These are phyloP conservation scores for Benthosema pterotum DNA, from an alignment of 2,797 vertebrate genomes.

Conservation along the genomic window DNA sequence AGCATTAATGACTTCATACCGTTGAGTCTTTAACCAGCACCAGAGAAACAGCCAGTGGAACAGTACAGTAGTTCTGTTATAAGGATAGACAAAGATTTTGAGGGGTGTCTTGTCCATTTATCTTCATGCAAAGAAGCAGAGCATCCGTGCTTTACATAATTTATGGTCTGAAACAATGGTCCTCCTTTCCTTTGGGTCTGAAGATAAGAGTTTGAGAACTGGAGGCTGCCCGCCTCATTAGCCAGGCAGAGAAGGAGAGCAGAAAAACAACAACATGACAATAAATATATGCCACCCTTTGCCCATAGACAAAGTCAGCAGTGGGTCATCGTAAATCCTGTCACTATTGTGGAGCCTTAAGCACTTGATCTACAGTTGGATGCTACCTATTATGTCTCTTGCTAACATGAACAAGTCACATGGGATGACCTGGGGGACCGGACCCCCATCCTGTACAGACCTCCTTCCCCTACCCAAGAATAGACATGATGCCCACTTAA, in stretches of 20 bases:
- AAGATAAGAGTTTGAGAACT: constrained; percentile 56
- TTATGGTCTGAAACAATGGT: constrained; percentile 69
- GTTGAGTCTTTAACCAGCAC: constrained; percentile 48
- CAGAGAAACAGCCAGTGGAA: constrained; percentile 32
- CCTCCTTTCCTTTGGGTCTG: constrained; percentile 60
- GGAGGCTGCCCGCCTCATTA: constrained; percentile 65
- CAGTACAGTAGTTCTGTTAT: constrained; percentile 47
- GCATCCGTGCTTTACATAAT: constrained; percentile 68
- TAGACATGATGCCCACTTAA: constrained; percentile 61
- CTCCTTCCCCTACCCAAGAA: constrained; percentile 48
- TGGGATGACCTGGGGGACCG: constrained; percentile 61
- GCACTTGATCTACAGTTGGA: constrained; percentile 60
- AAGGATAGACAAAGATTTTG: constrained; percentile 26
- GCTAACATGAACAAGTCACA: constrained; percentile 57
- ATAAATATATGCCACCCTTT: constrained; percentile 58
- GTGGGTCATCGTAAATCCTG: constrained; percentile 53
- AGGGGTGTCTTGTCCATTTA: constrained; percentile 40
- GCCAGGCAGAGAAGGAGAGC: constrained; percentile 49
- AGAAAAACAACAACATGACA: constrained; percentile 58
- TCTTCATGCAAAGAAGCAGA: constrained; percentile 46
- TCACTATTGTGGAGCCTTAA: constrained; percentile 49
- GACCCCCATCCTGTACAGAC: constrained; percentile 47
- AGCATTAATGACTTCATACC: constrained; percentile 40
- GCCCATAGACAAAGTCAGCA: constrained; percentile 57
- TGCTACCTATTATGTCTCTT: constrained; percentile 36